These are phyloP conservation scores for Drosophila sturtevanti DNA, from an alignment of 1,140 invertebrate genomes.

Conservation along the genomic window DNA sequence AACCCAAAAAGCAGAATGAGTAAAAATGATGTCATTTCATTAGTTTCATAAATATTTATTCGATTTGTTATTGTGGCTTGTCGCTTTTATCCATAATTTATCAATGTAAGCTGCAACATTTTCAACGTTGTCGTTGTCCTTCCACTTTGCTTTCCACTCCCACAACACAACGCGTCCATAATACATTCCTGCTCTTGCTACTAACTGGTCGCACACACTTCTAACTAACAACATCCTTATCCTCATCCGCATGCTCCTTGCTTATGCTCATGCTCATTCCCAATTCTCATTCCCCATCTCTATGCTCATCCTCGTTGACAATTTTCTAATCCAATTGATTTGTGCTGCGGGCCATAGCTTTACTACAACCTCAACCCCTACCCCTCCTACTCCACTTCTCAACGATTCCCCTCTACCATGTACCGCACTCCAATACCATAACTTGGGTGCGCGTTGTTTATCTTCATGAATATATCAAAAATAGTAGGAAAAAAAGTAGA, in stretches of 20 bases:
- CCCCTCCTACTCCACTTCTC: neutral
- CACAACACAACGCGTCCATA: neutral
- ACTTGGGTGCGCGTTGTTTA: slow-evolving; percentile 66
- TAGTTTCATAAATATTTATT: slow-evolving; percentile 81
- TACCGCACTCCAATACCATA: slow-evolving; percentile 23
- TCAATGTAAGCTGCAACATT: slow-evolving; percentile 75
- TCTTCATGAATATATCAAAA: slow-evolving; percentile 53
- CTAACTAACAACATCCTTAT: slow-evolving; percentile 4
- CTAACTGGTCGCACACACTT: neutral
- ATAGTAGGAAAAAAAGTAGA: neutral
- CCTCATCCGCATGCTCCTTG: neutral
- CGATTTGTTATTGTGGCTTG: slow-evolving; percentile 63
- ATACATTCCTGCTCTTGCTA: neutral
- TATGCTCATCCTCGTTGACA: slow-evolving; percentile 59
- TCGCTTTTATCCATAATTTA: slow-evolving; percentile 74
- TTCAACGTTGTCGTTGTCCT: slow-evolving; percentile 42
- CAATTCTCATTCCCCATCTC: neutral
- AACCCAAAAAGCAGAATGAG: slow-evolving; percentile 7
- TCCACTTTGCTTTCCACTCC: slow-evolving; percentile 1
- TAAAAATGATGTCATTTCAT: slow-evolving; percentile 71
- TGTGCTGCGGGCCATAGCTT: slow-evolving; percentile 64
- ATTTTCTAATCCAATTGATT: slow-evolving; percentile 80
- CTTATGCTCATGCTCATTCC: neutral
- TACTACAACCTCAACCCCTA: neutral
- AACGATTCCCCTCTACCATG: neutral